Evolutionary conservation across 2,888 invertebrate genomes (phyloP), one percentile per base, ranked within the genome.

Genomic region (Arge pagana): DNA sequence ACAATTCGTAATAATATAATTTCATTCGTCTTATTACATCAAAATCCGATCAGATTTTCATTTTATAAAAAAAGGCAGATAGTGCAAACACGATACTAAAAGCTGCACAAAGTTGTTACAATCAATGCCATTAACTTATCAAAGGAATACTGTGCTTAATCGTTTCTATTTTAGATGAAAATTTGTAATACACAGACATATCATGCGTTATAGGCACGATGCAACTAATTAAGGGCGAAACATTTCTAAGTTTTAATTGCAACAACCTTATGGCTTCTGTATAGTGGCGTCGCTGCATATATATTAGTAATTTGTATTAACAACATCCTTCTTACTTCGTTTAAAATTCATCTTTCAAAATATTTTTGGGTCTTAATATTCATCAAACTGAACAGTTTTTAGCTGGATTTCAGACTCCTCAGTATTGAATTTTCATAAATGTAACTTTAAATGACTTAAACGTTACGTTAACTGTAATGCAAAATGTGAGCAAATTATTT

Each of bases 1-100:
- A 58, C 48, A 49, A 43, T 21, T 50, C 28, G 26, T 50, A 50
- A 50, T 50, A 43, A 50, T 42, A 50, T 43, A 50, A 23, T 50
- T 43, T 50, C 42, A 43, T 42, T 42, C 33, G 11, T 21, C 35
- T 50, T 43, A 50, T 30, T 33, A 50, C 13, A 26, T 18, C 24
- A 16, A 42, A 39, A 16, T 50, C 35, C 33, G 33, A 33, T 16
- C 42, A n/a, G 15, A 35, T 35, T 51, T 43, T 26, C 11, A 18
- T 39, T 37, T 15, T 48, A 30, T 50, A 41, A 50, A 50, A 48
- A 50, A 41, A 40, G 50, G 39, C 40, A 40, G 31, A 40, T 30
- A 50, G 50, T 42, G 42, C 31, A 23, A 26, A 43, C 35, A 16
- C 42, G 40, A 42, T 31, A 48, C 49, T 28, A 42, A 7, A 41